Base-by-base conservation (phyloP, 1,140 invertebrate genomes). In the Polypedilum pembai region DNA sequence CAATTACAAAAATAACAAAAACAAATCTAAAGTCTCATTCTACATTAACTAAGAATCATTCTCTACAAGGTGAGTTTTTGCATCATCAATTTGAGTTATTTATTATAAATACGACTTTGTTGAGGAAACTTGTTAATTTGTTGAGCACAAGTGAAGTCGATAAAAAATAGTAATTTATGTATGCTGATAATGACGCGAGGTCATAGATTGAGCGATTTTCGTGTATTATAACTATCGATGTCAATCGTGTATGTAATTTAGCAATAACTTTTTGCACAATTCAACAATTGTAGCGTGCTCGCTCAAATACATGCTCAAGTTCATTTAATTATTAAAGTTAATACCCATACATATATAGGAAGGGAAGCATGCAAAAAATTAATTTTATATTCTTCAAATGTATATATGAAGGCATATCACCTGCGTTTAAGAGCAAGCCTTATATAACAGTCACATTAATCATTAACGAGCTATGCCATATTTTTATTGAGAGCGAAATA, bases 261-360 rank as follows among this genome's bases (percentile, higher is more conserved):
- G 17, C 7, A 69, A 18, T 21, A 69, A 20, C 4, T 21, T 21
- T 20, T 69, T 18, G n/a, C 18, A 18, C 65, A 69, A 20, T 69
- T 21, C 4, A 18, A 18, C 65, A 20, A 18, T 69, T 10, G 65
- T 20, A 69, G 17, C 20, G 8, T 69, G 8, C 65, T 10, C n/a
- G 18, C 17, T 69, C 18, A n/a, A 56, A 56, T 15, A n/a, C n/a
- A 56, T 56, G 20, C 65, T 20, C 17, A 69, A 20, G 24, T 33
- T 33, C 18, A 69, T 69, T 69, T 69, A 69, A 69, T 69, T 69
- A 69, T 69, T 18, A 18, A n/a, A 69, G 65, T 69, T 69, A 69
- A 69, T 69, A 18, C 20, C 15, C 8, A n/a, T n/a, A n/a, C 20
- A 69, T 20, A 33, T 33, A 56, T 12, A 56, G 12, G 45, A 56